These are phyloP conservation scores for Heterotis niloticus DNA, from an alignment of 2,113 vertebrate genomes.

Conservation along the genomic window DNA sequence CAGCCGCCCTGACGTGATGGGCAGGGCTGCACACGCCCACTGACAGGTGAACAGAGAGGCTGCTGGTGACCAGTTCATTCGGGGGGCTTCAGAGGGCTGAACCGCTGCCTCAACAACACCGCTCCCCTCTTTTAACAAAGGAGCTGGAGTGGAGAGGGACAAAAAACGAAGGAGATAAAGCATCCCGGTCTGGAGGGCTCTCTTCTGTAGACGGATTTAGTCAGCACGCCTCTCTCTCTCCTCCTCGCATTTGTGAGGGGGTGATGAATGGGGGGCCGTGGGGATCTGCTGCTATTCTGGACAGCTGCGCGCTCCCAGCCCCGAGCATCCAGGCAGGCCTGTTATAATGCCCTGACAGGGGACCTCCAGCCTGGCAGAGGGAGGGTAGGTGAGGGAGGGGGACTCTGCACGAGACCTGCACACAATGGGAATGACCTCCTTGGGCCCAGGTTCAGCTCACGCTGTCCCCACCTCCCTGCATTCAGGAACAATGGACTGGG, in stretches of 20 bases:
- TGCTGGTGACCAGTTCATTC: slow-evolving; percentile 60
- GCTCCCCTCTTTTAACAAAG: slow-evolving; percentile 47
- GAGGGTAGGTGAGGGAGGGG: slow-evolving; percentile 39
- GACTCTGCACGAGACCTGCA: background rate
- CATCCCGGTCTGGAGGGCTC: background rate
- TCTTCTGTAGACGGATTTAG: slow-evolving; percentile 1
- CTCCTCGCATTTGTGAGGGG: slow-evolving; percentile 6
- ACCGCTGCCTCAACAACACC: slow-evolving; percentile 52
- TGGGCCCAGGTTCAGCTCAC: slow-evolving; percentile 3
- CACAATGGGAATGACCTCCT: slow-evolving; percentile 46
- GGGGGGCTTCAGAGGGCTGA: slow-evolving; percentile 50
- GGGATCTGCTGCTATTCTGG: background rate
- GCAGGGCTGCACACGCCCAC: slow-evolving; percentile 49
- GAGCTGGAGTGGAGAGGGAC: slow-evolving; percentile 48
- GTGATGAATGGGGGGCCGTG: background rate
- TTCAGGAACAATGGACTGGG: background rate
- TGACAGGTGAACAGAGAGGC: slow-evolving; percentile 62
- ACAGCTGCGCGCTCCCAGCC: slow-evolving; percentile 14
- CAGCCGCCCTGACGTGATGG: slow-evolving; percentile 49
- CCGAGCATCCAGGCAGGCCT: background rate
- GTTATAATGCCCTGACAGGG: background rate
- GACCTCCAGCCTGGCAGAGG: slow-evolving; percentile 46
- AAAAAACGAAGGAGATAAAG: background rate
- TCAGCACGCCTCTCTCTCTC: background rate
- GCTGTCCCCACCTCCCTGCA: background rate